Evolutionary conservation across 2,113 vertebrate genomes (phyloP), one percentile per base, ranked within the genome.

Genomic region (Dasyurus viverrinus): DNA sequence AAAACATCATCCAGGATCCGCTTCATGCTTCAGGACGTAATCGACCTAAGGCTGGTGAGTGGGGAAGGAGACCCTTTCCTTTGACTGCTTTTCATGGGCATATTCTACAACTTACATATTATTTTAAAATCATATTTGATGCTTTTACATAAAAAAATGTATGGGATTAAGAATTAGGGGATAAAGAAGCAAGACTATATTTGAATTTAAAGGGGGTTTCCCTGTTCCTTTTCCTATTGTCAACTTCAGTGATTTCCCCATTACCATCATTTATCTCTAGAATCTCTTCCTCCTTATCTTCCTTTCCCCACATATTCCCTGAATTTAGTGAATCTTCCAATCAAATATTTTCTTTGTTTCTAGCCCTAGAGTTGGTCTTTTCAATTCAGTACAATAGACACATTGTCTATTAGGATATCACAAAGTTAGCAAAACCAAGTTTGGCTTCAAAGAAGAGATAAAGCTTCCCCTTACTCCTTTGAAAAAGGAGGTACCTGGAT

Each of bases 1-100:
- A 99, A 99, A 99, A 99, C 99, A 0, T 99, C 99, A 0, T 99
- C 99, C 8, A 98, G 99, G 94, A 99, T 99, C 97, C 99, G 99
- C 50, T 99, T 99, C 97, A 99, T 99, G 99, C 98, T 99, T 76
- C 99, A 99, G 98, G 99, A 99, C 54, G 98, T 99, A 10, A 99
- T 99, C 96, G 99, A 99, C 98, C 98, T 99, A 50, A 99, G 99
- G 98, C 98, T 99, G 99, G 99, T 99, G 98, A 98, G 99, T 99
- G 60, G 54, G 91, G 30, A 12, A 93, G 53, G 12, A n/a, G 60
- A 52, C 89, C 48, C 47, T 90, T 50, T 90, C 14, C 10, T n/a
- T 46, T 50, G 26, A 50, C 10, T 90, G 47, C 25, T 90, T 52
- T 27, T 27, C 24, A 30, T 2, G 11, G 11, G 10, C 25, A 26